These are phyloP conservation scores for Pseudopodoces humilis DNA, from an alignment of 2,113 vertebrate species.

Conservation along the genomic window DNA sequence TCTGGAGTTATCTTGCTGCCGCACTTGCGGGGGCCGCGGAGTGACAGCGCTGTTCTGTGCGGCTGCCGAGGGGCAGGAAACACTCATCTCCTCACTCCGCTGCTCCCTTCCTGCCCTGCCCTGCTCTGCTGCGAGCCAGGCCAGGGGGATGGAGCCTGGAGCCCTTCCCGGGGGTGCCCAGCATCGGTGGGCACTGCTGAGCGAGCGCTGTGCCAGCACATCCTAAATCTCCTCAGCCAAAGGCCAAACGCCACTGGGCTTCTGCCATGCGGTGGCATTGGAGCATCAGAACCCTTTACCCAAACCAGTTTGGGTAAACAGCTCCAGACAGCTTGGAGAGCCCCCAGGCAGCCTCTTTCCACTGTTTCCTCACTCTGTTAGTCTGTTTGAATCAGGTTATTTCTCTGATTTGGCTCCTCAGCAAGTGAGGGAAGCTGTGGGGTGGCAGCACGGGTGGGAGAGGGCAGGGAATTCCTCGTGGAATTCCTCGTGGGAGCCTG, in stretches of 20 bases:
- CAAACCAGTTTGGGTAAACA: neutral
- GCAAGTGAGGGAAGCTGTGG: rapidly evolving
- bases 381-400: rapidly evolving
- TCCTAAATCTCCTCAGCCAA: neutral
- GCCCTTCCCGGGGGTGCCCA: neutral
- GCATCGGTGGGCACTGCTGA: rapidly evolving
- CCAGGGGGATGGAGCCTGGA: neutral
- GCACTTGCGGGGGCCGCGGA: constrained; percentile 48
- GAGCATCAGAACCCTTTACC: neutral
- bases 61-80: constrained; percentile 50
- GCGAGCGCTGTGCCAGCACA: neutral
- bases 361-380: rapidly evolving
- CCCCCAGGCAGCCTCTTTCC: neutral
- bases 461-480: neutral
- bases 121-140: neutral
- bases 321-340: neutral
- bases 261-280: rapidly evolving
- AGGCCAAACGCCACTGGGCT: rapidly evolving
- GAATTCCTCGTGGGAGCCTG: neutral
- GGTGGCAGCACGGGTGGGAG: neutral
- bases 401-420: neutral
- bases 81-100: constrained; percentile 62
- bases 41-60: constrained; percentile 38
- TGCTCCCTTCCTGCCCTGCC: constrained; percentile 59
- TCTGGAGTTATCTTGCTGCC: constrained; percentile 59